A percentile compares a stretch with the other conserved stretches of the same genome.
phyloP scores from a whole-genome alignment of 2,888 invertebrate species.

The Limenitis camilla region DNA sequence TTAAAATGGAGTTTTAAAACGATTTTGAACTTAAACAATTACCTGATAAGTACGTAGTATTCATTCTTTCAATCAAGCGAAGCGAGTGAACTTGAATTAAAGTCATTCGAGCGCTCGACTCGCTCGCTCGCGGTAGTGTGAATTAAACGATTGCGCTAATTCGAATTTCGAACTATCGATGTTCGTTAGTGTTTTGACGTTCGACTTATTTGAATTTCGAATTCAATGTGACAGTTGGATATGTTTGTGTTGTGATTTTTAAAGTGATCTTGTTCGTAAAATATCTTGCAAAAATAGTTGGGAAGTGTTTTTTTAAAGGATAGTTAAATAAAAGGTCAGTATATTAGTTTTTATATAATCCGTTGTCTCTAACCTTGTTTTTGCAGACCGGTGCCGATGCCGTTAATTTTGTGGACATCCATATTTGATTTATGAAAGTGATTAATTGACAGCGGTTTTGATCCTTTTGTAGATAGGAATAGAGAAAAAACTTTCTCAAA shows the following conservation, averaged over 20 bases:
- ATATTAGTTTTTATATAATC: constrained; percentile 2
- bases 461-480: constrained; percentile 15
- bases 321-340: constrained; percentile 26
- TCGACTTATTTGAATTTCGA: constrained; percentile 14
- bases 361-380: constrained; percentile 8
- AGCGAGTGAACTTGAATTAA: constrained; percentile 25
- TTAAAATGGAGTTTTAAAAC: too few relatives aligned
- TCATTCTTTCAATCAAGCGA: constrained; percentile 23
- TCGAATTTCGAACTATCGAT: constrained; percentile 35
- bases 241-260: constrained; percentile 6
- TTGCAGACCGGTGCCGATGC: constrained; percentile 29
- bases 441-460: not conserved
- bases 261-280: constrained; percentile 2
- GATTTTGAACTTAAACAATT: too few relatives aligned
- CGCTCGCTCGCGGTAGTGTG: constrained; percentile 47
- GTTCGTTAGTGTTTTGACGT: constrained; percentile 24
- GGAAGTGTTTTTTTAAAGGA: constrained; percentile 13
- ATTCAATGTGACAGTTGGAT: constrained; percentile 15
- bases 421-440: constrained; percentile 30
- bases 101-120: constrained; percentile 63
- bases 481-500: not conserved
- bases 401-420: constrained; percentile 36
- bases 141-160: constrained; percentile 12
- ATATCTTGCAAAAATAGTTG: not conserved
- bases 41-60: too few relatives aligned